phyloP scores from a whole-genome alignment of 1,140 invertebrate species.

The Copidosoma floridanum region DNA sequence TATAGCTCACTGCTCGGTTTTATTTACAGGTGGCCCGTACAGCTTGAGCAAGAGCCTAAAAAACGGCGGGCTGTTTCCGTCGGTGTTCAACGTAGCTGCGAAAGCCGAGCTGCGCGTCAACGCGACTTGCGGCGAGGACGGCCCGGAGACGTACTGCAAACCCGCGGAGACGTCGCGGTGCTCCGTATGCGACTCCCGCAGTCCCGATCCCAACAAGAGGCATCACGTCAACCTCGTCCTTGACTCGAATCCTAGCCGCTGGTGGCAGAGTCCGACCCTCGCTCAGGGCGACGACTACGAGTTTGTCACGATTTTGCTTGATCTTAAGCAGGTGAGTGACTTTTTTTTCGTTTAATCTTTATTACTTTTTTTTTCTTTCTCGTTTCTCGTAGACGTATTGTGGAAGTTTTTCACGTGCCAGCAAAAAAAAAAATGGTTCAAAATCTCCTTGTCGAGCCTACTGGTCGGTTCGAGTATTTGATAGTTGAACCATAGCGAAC shows the following conservation, averaged over 20 bases:
- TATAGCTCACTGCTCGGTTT: not conserved
- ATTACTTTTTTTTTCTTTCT: not conserved
- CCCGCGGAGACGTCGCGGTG: conserved; percentile 63
- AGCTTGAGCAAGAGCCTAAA: conserved; percentile 41
- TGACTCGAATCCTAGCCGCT: conserved; percentile 72
- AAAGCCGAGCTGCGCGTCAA: conserved; percentile 79
- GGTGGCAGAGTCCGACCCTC: conserved; percentile 95
- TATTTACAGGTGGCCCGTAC: conserved; percentile 34
- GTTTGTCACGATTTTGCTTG: conserved; percentile 85
- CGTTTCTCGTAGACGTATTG: not conserved
- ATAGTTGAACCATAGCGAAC: no score
- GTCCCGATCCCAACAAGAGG: conserved; percentile 70
- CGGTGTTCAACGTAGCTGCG: conserved; percentile 84
- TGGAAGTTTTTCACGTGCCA: no score
- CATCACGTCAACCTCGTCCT: conserved; percentile 85
- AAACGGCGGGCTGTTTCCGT: conserved; percentile 70
- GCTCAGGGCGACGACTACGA: conserved; percentile 78
- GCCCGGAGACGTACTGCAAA: conserved; percentile 79
- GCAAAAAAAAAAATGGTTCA: no score
- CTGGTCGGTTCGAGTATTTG: no score
- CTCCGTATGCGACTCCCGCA: conserved; percentile 69
- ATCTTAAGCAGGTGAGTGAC: conserved; percentile 85
- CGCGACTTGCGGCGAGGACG: conserved; percentile 84
- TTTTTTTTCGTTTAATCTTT: conserved; percentile 15
- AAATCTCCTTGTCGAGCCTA: no score